Evolutionary conservation across 2,797 vertebrate species (phyloP).

Genomic region (Lateolabrax maculatus): DNA sequence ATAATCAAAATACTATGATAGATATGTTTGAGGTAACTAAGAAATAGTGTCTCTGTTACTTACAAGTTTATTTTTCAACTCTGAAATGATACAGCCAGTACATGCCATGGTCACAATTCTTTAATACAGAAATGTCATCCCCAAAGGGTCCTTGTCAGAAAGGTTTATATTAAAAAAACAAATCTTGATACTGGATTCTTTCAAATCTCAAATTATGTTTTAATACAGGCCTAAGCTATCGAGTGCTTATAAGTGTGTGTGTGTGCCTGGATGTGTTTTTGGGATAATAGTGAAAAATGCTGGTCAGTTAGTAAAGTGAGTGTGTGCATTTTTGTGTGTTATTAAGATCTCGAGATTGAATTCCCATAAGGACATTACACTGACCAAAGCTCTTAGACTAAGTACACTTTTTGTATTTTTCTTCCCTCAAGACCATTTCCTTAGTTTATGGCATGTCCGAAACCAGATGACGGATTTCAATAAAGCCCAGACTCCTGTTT

Average conservation of each 20-base stretch:
- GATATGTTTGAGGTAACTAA: not conserved
- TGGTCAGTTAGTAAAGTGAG: not conserved
- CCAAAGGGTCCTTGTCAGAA: too few species aligned
- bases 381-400: conserved; percentile 31
- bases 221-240: too few species aligned
- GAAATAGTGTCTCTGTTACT: not conserved
- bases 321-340: conserved; percentile 3
- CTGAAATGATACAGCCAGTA: too few species aligned
- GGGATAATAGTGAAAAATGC: not conserved
- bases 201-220: not conserved
- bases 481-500: conserved; percentile 47
- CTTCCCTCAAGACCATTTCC: conserved; percentile 25
- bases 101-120: too few species aligned
- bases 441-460: conserved; percentile 40
- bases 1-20: not conserved
- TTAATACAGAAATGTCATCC: too few species aligned
- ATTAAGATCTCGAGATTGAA: conserved; percentile 21
- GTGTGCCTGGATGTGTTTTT: not conserved
- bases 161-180: not conserved
- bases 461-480: conserved; percentile 43
- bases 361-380: conserved; percentile 27
- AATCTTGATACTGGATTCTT: not conserved
- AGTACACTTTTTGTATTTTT: conserved; percentile 24
- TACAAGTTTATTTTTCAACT: too few species aligned
- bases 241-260: not conserved